Conservation (phyloP, 2,113 vertebrate genomes). For the Ailuropoda melanoleuca region DNA sequence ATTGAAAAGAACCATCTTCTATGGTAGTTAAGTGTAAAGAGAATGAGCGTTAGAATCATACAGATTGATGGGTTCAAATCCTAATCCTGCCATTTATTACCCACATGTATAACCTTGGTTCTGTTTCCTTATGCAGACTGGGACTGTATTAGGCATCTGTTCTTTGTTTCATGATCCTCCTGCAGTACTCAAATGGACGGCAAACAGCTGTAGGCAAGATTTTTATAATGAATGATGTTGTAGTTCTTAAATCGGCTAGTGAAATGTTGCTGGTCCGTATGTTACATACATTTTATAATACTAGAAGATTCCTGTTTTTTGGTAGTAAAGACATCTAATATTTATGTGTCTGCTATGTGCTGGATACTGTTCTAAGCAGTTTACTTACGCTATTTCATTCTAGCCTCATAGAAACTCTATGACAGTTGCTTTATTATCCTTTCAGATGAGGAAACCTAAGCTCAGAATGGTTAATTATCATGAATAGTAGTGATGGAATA, state of each 20-base stretch:
- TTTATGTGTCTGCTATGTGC: neutral
- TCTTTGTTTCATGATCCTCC: neutral
- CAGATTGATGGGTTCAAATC: neutral
- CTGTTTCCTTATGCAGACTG: neutral
- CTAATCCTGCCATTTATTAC: neutral
- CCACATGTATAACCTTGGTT: neutral
- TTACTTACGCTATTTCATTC: neutral
- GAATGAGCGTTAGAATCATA: neutral
- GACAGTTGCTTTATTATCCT: neutral
- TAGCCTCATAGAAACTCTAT: neutral
- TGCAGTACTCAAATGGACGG: neutral
- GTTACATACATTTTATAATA: constrained; percentile 1
- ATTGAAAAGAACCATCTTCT: neutral
- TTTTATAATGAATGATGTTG: neutral
- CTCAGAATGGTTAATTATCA: neutral
- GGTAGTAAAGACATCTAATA: neutral
- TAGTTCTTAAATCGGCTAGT: constrained; percentile 2
- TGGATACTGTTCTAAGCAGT: neutral
- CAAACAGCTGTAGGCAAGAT: neutral
- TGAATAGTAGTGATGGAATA: neutral
- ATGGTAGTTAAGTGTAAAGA: neutral
- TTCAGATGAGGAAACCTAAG: neutral
- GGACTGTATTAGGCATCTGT: neutral
- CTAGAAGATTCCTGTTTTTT: constrained; percentile 21
- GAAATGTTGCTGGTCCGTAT: neutral